These are phyloP conservation scores for Furnarius figulus DNA, from an alignment of 2,113 vertebrate genomes.

Conservation along the genomic window DNA sequence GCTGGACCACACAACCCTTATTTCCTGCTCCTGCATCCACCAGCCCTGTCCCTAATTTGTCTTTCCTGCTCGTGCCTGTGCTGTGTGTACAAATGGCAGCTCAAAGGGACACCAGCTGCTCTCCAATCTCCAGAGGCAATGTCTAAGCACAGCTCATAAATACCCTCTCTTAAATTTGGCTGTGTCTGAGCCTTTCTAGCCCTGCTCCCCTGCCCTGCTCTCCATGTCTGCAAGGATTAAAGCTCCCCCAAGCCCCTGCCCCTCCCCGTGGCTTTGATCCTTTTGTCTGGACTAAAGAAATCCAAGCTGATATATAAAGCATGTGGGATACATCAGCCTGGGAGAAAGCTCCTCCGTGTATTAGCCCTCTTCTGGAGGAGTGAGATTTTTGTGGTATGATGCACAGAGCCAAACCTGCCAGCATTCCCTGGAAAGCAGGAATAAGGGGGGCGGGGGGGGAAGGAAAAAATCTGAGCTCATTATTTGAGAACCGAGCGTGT, in stretches of 20 bases:
- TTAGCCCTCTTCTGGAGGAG: constrained; percentile 43
- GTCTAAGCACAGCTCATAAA: constrained; percentile 17
- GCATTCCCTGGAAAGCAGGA: constrained; percentile 62
- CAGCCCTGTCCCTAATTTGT: neutral
- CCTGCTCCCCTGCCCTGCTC: neutral
- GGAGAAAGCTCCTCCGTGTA: constrained; percentile 9
- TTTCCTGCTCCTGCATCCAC: neutral
- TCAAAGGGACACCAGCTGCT: constrained; percentile 28
- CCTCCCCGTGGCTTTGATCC: neutral
- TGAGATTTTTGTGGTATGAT: constrained; percentile 67
- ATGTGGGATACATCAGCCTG: constrained; percentile 52
- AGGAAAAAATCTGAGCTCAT: neutral
- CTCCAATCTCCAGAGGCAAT: neutral
- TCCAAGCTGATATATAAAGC: constrained; percentile 21
- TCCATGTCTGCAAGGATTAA: neutral
- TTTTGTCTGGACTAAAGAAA: constrained; percentile 32
- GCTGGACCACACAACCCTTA: neutral
- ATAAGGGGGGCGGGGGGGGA: neutral
- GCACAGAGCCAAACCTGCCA: constrained; percentile 53
- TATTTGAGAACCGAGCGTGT: neutral
- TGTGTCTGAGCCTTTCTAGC: neutral
- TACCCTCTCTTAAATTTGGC: neutral
- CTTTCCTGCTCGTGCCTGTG: neutral
- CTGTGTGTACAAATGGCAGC: neutral
- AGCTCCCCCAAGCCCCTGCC: neutral